A percentile compares a stretch with the other conserved stretches of the same genome.
Evolutionary conservation across 2,113 vertebrate genomes (phyloP).

Genomic region (Seriola rivoliana): DNA sequence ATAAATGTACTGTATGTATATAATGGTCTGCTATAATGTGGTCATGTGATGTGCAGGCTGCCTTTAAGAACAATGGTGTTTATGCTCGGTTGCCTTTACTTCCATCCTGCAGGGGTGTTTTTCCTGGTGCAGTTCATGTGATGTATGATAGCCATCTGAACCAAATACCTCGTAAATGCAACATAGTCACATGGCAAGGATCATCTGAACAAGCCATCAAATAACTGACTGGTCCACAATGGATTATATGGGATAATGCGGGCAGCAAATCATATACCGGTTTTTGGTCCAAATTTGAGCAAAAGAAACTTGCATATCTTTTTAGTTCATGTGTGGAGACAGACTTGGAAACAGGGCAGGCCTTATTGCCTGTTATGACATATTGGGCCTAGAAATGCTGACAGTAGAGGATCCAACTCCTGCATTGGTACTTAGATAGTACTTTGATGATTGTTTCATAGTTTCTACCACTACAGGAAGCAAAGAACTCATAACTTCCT

Average conservation of each 20-base stretch:
- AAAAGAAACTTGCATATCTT: not conserved
- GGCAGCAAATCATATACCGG: not conserved
- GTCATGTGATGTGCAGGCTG: constrained; percentile 9
- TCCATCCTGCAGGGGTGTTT: constrained; percentile 16
- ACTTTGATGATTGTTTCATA: constrained; percentile 43
- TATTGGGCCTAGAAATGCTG: constrained; percentile 10
- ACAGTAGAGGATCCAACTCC: constrained; percentile 16
- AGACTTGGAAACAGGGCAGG: not conserved
- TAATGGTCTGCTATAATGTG: not conserved
- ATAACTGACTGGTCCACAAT: not conserved
- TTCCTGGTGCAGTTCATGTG: constrained; percentile 9
- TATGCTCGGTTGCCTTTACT: constrained; percentile 33
- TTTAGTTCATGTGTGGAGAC: not conserved
- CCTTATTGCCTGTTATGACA: not conserved
- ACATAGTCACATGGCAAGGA: not conserved
- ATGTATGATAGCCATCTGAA: constrained; percentile 21
- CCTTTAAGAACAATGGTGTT: constrained; percentile 23
- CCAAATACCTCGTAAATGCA: not conserved
- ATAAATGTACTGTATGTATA: not conserved
- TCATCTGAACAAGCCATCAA: constrained; percentile 18
- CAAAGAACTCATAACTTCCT: constrained; percentile 43
- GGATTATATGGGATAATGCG: not conserved
- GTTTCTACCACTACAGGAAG: constrained; percentile 62
- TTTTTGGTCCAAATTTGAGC: not conserved
- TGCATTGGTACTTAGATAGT: not conserved